Base-by-base conservation (phyloP, 2,113 vertebrate genomes). In the Patagioenas fasciata region DNA sequence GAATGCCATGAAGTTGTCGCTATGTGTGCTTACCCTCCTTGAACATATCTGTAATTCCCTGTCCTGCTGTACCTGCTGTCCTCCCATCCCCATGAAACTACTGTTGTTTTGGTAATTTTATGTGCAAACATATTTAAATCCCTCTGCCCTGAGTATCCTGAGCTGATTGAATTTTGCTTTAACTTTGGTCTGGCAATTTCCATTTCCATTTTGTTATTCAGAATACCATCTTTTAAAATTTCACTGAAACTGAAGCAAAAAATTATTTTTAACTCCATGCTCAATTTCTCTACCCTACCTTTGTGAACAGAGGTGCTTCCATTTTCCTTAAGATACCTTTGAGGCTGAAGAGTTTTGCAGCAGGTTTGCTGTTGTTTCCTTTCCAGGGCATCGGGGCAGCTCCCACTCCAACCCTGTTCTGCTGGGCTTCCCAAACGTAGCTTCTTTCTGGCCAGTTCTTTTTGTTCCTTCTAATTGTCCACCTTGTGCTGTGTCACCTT, bases 301-400 rank as follows among this genome's bases (percentile, higher is more conserved):
- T 31, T 23, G n/a, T 8, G 28, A 40, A 48, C 28, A 50, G 42
- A 38, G 81, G 24, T 25, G 56, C 60, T 57, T 56, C 15, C 7
- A 0, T 15, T 80, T n/a, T 51, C 15, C 54, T 19, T 13, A 0
- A 6, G 29, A 31, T 10, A 1, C 3, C 5, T 8, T 0, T 34
- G 51, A 40, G 64, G 18, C 17, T 42, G 1, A 9, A 9, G n/a
- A 3, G 13, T 14, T 51, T 32, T 10, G 21, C 60, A 4, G 47
- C 24, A 12, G 78, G 6, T 58, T 38, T 44, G n/a, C 18, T 26
- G 15, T 6, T 36, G 16, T 24, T 61, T 31, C 47, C 40, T 60
- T 7, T 3, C 67, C 9, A 4, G 47, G 88, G 31, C 29, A 10
- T 3, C 25, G 15, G n/a, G 54, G 67, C 24, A 57, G 1, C 18